phyloP scores from a whole-genome alignment of 2,888 invertebrate genomes.

The Eilema sororculum region DNA sequence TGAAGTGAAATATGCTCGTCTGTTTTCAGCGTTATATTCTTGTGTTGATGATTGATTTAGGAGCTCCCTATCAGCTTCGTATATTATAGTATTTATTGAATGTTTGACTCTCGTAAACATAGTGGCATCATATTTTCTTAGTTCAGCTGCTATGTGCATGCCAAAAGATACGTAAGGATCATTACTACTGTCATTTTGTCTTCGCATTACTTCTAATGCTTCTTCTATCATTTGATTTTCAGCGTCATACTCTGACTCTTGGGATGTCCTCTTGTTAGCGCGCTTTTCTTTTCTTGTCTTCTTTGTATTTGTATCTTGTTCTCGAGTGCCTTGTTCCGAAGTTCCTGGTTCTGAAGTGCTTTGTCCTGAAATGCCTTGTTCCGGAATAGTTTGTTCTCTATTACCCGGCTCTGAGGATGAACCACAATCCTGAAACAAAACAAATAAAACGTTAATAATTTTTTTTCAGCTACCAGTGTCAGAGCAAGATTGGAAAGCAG shows the following conservation, averaged over 20 bases:
- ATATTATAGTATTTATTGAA: slow-evolving; percentile 37
- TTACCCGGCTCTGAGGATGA: slow-evolving; percentile 20
- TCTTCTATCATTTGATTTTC: slow-evolving; percentile 39
- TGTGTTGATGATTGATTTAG: slow-evolving; percentile 30
- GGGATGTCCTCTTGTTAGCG: slow-evolving; percentile 27
- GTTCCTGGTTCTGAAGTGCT: slow-evolving; percentile 31
- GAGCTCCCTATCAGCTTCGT: slow-evolving; percentile 31
- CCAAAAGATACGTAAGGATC: slow-evolving; percentile 37
- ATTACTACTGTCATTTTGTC: slow-evolving; percentile 36
- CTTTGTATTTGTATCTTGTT: slow-evolving; percentile 28
- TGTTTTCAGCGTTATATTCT: slow-evolving; percentile 29
- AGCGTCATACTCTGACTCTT: slow-evolving; percentile 27
- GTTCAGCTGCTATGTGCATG: slow-evolving; percentile 36
- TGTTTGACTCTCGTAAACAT: slow-evolving; percentile 32
- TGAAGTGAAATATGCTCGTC: slow-evolving; percentile 31
- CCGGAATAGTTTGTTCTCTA: slow-evolving; percentile 24
- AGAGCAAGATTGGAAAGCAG: slow-evolving; percentile 26
- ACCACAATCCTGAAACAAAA: slow-evolving; percentile 34
- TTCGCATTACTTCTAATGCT: slow-evolving; percentile 37
- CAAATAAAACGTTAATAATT: slow-evolving; percentile 15
- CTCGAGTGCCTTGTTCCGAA: slow-evolving; percentile 31
- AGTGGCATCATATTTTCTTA: slow-evolving; percentile 37
- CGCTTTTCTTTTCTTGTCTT: slow-evolving; percentile 32
- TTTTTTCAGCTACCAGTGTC: slow-evolving; percentile 27
- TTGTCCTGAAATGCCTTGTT: slow-evolving; percentile 20